These are phyloP conservation scores for Myotis myotis DNA, from an alignment of 2,797 vertebrate genomes.

Conservation along the genomic window DNA sequence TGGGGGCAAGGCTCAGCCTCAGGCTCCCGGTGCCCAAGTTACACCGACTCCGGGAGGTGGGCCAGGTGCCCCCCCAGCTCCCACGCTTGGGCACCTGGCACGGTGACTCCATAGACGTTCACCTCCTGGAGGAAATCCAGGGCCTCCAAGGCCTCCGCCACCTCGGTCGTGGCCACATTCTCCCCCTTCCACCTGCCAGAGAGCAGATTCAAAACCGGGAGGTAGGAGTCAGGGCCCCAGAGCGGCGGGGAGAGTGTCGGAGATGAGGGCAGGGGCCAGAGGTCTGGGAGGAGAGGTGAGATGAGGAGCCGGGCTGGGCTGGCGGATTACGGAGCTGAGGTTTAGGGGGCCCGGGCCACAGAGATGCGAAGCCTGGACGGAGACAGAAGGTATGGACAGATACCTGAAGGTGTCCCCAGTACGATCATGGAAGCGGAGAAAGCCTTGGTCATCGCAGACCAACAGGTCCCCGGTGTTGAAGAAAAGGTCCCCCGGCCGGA, in stretches of 20 bases:
- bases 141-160: constrained; percentile 86
- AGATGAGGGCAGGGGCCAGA: neutral
- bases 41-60: neutral
- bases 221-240: neutral
- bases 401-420: constrained; percentile 83
- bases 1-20: neutral
- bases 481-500: constrained; percentile 77
- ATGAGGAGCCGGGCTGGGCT: neutral
- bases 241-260: neutral
- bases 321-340: neutral
- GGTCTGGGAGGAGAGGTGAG: neutral
- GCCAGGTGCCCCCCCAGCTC: neutral
- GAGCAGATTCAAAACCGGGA: neutral
- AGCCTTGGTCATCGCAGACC: constrained; percentile 76
- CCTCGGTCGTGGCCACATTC: constrained; percentile 93
- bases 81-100: constrained; percentile 86
- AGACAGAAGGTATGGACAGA: rapidly evolving
- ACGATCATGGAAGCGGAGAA: constrained; percentile 82
- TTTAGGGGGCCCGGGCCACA: neutral
- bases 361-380: neutral
- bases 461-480: constrained; percentile 84
- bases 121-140: constrained; percentile 90
- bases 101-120: constrained; percentile 89
- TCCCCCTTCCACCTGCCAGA: constrained; percentile 93
- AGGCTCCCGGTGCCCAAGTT: neutral